Conservation (phyloP, 1,140 invertebrate genomes). For the Kradibia gibbosae region DNA sequence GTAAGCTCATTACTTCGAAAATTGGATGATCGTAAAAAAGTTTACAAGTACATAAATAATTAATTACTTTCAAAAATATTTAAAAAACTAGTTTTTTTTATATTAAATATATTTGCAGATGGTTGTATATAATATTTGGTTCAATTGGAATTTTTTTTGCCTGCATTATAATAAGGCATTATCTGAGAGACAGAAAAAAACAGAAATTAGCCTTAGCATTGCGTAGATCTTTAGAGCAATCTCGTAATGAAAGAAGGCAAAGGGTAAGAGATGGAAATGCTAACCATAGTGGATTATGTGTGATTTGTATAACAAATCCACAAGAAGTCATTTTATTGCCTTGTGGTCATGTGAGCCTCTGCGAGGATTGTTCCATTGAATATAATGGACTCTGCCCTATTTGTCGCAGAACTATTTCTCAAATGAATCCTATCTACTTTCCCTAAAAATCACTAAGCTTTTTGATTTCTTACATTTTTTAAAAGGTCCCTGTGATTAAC, state of each 20-base stretch:
- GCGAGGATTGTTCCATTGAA: slow-evolving; percentile 84
- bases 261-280: slow-evolving; percentile 77
- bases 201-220: slow-evolving; percentile 73
- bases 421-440: slow-evolving; percentile 81
- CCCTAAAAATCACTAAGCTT: slow-evolving; percentile 53
- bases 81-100: slow-evolving; percentile 30
- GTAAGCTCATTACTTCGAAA: slow-evolving; percentile 79
- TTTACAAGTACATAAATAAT: slow-evolving; percentile 71
- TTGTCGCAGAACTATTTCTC: slow-evolving; percentile 78
- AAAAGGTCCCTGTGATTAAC: slow-evolving; percentile 40
- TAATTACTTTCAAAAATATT: not conserved
- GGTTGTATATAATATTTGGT: slow-evolving; percentile 79
- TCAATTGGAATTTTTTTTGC: slow-evolving; percentile 78
- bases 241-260: slow-evolving; percentile 77
- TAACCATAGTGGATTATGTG: slow-evolving; percentile 80
- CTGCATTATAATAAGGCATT: slow-evolving; percentile 77
- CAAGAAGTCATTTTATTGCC: slow-evolving; percentile 86
- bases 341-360: slow-evolving; percentile 88
- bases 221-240: slow-evolving; percentile 76
- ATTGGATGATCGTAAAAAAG: slow-evolving; percentile 78
- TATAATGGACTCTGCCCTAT: slow-evolving; percentile 81
- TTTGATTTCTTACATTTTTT: slow-evolving; percentile 36
- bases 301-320: slow-evolving; percentile 84
- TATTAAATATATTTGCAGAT: slow-evolving; percentile 67
- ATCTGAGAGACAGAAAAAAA: slow-evolving; percentile 75